Conservation (phyloP, 2,888 invertebrate genomes). For the Macrostomum cliftonense region DNA sequence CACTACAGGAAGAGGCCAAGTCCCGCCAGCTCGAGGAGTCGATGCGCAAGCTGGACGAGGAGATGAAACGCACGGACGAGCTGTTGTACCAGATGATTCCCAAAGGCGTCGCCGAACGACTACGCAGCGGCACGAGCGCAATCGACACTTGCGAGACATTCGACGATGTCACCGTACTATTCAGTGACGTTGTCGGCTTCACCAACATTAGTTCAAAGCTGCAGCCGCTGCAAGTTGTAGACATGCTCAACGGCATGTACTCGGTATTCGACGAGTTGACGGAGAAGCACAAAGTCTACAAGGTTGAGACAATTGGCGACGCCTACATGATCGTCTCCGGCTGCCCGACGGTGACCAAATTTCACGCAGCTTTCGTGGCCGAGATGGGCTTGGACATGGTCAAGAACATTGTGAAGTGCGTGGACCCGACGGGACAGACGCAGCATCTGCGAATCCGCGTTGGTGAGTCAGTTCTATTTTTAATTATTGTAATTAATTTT, state of each 20-base stretch:
- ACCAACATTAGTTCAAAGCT: conserved; percentile 88
- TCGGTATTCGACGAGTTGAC: conserved; percentile 82
- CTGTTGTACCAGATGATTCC: conserved; percentile 96
- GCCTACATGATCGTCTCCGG: conserved; percentile 96
- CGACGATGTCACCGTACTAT: conserved; percentile 78
- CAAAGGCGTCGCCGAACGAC: conserved; percentile 78
- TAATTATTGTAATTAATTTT: too few relatives aligned
- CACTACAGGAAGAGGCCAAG: conserved; percentile 61
- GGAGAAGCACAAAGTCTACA: conserved; percentile 76
- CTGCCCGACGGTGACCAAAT: conserved; percentile 67
- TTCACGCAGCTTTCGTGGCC: conserved; percentile 55
- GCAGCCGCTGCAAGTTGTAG: conserved; percentile 88
- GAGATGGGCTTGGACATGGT: conserved; percentile 86
- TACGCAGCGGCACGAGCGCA: conserved; percentile 78
- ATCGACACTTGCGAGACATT: conserved; percentile 77
- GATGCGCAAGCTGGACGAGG: conserved; percentile 79
- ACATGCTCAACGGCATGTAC: conserved; percentile 81
- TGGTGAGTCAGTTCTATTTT: too few relatives aligned
- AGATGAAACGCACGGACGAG: conserved; percentile 67
- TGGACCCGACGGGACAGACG: conserved; percentile 55
- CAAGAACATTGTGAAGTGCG: conserved; percentile 68
- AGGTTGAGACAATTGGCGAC: conserved; percentile 92
- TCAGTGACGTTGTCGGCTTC: conserved; percentile 91
- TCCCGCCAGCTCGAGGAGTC: conserved; percentile 85
- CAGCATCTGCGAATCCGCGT: conserved; percentile 32